Base-by-base conservation (phyloP, 2,113 vertebrate genomes). In the Pelecanoides urinatrix region DNA sequence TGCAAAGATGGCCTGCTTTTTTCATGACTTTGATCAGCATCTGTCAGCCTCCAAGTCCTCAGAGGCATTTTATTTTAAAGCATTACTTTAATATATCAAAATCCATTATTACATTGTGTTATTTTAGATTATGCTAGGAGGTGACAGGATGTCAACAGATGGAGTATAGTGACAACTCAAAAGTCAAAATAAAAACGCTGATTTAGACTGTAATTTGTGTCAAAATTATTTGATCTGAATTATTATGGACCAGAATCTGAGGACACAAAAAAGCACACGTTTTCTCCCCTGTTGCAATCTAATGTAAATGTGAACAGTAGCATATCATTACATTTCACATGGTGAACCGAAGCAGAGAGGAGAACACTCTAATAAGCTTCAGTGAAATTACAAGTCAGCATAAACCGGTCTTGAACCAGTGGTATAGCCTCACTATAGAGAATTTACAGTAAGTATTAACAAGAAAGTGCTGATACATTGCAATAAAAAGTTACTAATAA, bases 391-490 rank as follows among this genome's bases (percentile, higher is more conserved):
- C 44, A 66, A 55, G 26, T 91, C 91, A 79, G 78, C 93, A 82
- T 70, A 87, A 84, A 80, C 17, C 23, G 0, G 0, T 45, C 84
- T 81, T 87, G 34, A 95, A 62, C 47, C 78, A 71, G 71, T 78
- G 40, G 83, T 77, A 61, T 45, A 87, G 67, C 55, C 42, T 87
- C 30, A 50, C 63, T 90, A 14, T 6, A 58, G 66, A 55, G 32
- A 86, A 59, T 38, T 90, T 94, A 36, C 63, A 68, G 62, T 70
- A 86, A 87, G 52, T 20, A 90, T 94, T 90, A 93, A 71, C 21
- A 70, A 78, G 78, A 47, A 95, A 94, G 10, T 92, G 71, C 86
- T 96, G 95, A 96, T 59, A n/a, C 53, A 29, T 30, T 86, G n/a
- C 50, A 86, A 83, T n/a, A 88, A 85, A 87, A 91, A 76, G 38